These are phyloP conservation scores for Diloba caeruleocephala DNA, from an alignment of 2,888 invertebrate species.

Conservation along the genomic window DNA sequence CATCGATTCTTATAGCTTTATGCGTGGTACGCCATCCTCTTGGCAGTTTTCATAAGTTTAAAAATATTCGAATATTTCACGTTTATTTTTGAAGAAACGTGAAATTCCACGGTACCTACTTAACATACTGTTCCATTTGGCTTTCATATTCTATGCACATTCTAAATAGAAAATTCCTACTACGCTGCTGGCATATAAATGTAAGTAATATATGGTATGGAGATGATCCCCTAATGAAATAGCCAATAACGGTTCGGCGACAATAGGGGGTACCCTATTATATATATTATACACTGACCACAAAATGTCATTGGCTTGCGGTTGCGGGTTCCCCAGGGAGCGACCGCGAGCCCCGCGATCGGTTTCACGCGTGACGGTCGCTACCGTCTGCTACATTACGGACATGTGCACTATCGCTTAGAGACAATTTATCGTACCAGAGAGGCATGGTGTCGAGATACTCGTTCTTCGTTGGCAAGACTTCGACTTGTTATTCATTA, in stretches of 20 bases:
- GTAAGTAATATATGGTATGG: conserved; percentile 4
- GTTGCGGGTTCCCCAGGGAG: conserved; percentile 23
- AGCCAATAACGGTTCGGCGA: conserved; percentile 27
- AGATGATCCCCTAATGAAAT: conserved; percentile 25
- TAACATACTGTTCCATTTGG: neutral
- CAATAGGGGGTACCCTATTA: conserved; percentile 12
- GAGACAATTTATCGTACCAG: conserved; percentile 26
- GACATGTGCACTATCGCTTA: conserved; percentile 44
- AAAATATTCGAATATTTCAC: too few species aligned
- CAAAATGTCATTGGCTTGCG: conserved; percentile 27
- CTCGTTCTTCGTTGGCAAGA: neutral
- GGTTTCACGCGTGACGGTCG: conserved; percentile 9
- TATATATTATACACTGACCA: conserved; percentile 7
- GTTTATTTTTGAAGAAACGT: too few species aligned
- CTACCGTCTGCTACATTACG: conserved; percentile 6
- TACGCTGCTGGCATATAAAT: conserved; percentile 8
- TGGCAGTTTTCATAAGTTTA: too few species aligned
- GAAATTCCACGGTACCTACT: too few species aligned
- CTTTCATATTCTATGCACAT: neutral
- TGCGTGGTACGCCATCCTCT: too few species aligned
- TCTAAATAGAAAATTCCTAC: conserved; percentile 5
- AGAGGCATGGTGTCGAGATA: neutral
- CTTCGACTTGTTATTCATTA: neutral
- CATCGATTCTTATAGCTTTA: too few species aligned
- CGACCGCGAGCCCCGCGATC: conserved; percentile 18